Evolutionary conservation across 2,888 invertebrate genomes (phyloP), one percentile per base, ranked within the genome.

Genomic region (Neria commutata): DNA sequence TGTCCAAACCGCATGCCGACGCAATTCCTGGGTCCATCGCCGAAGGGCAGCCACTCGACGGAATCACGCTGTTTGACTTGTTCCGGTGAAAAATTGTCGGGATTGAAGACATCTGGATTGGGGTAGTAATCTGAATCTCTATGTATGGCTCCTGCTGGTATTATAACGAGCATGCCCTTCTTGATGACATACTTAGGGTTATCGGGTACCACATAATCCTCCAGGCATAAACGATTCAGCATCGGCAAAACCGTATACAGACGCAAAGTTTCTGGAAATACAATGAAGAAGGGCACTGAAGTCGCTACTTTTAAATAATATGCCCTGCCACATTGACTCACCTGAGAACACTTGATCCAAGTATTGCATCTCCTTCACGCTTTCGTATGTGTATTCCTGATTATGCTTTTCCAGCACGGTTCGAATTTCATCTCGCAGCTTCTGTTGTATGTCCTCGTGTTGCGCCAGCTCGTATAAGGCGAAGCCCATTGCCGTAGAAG

Each of bases 31-130:
- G 79, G 79, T 4, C 80, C 80, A 54, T 78, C 80, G 0, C 80
- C 81, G 5, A 81, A 81, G 0, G 80, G 73, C n/a, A 81, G 50
- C 71, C 71, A 81, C n/a, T 72, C 65, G 0, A 72, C 62, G 0
- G 74, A 69, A 56, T 85, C 85, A 47, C 86, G 75, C 42, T 80
- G 82, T 1, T 83, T 78, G 47, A 86, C 86, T 26, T 84, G 84
- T 61, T 86, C 86, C 1, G 83, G 76, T 0, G 81, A 73, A 69
- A 88, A 89, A 65, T 88, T 80, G 10, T 88, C 87, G 0, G 88
- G 89, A 55, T 87, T 83, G 57, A 88, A 89, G 19, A 78, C 82
- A 3, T 85, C 80, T 0, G 90, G 89, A 8, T 89, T 81, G 0
- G 86, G 85, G 64, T 85, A 88, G 63, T 85, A 81, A 1, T 83